Base-by-base conservation (phyloP, 1,140 invertebrate genomes). In the Cydia fagiglandana region DNA sequence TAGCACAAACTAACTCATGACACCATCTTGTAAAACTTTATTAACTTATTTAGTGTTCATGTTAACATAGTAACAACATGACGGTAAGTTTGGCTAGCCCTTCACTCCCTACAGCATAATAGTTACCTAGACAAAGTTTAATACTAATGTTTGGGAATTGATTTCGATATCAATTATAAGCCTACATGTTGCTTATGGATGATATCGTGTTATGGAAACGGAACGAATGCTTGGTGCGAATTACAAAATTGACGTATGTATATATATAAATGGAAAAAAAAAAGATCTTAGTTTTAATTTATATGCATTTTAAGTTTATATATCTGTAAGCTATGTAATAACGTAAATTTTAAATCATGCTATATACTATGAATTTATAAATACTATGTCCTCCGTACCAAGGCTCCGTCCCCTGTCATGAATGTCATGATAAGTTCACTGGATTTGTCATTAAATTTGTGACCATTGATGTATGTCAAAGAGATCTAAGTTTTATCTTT, bases 371-470 rank as follows among this genome's bases (percentile, higher is more conserved):
- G n/a, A n/a, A n/a, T n/a, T n/a, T n/a, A n/a, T n/a, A 34, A 34
- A 34, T 6, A 34, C 9, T 41, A 41, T 41, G 7, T 41, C 38
- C 38, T 41, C 38, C 38, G 38, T 41, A 41, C 38, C 38, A 41
- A 41, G 10, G 13, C 4, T 13, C 47, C 13, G 47, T 15, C 4
- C 47, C 47, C 2, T 50, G 12, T 13, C 64, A 38, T 68, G 15
- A 34, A 38, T 56, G 53, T 68, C 64, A 68, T 68, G 64, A 34
- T 34, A 68, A 34, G n/a, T 68, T 38, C 30, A 34, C 28, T 38
- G 13, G 28, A 34, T 34, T 68, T 34, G 30, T 30, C 24, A 68
- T n/a, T 34, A 34, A 30, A 38, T 68, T 68, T 68, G 64, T 17
- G 64, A 68, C 64, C 64, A n/a, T 68, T 34, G 34, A 68, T 17